Evolutionary conservation across 2,888 invertebrate species (phyloP), one percentile per base, ranked within the genome.

Genomic region (Sinelater perroti): DNA sequence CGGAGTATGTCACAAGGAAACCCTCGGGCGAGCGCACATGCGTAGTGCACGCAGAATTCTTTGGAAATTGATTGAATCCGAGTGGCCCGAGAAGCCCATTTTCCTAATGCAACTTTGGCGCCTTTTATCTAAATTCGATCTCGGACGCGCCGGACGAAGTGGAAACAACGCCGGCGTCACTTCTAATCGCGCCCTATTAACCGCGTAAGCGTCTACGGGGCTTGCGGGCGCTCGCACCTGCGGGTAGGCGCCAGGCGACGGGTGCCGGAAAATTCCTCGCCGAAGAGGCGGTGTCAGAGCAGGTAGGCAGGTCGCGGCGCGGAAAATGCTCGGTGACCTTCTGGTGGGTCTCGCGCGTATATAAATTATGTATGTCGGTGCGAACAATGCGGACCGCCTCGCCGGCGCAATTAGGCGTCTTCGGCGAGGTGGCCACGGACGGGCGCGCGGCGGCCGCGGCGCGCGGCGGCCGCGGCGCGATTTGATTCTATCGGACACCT

Each of bases 301-400:
- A 35, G 16, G 18, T 18, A 35, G 35, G n/a, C 4, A n/a, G n/a
- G n/a, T 18, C 14, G 35, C 18, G 35, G 13, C 13, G 13, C 13
- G 18, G 18, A 35, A 35, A 35, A 35, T 35, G 35, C 18, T n/a
- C 18, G 35, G 16, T 35, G 35, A 35, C 35, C 35, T 35, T 35
- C 35, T 35, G n/a, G 7, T 35, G 35, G 17, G 35, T 35, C 35
- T 35, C 35, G 35, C 35, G 35, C 35, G 35, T 35, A 18, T 35
- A 35, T 35, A 35, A 35, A 35, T 35, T 35, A 35, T 35, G 35
- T 35, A 35, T 35, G 14, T 35, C 18, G 35, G 35, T 35, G 35
- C 18, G 35, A 35, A 35, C 35, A 35, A 35, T 35, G 16, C 35
- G 18, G 35, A 35, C 16, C 35, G 17, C 8, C 18, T 35, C 14